Evolutionary conservation across 2,113 vertebrate species (phyloP).

Genomic region (Oryctolagus cuniculus): DNA sequence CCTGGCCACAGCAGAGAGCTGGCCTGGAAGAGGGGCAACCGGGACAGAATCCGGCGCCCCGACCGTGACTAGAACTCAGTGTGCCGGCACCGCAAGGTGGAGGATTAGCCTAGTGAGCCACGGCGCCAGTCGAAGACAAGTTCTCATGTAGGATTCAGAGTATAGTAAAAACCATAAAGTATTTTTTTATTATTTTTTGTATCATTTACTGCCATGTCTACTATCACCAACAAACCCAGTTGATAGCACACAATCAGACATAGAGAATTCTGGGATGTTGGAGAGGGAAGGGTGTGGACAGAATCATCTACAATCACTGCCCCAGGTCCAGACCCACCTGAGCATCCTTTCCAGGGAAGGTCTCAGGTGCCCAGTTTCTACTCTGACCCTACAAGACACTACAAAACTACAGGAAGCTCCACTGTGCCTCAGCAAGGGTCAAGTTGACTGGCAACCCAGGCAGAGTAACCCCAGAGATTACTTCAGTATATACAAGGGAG

Average conservation of each 20-base stretch:
- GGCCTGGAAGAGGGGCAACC: no score
- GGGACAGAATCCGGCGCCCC: no score
- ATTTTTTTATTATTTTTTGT: neutral
- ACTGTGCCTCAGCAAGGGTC: neutral
- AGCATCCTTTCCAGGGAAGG: neutral
- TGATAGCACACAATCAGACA: no score
- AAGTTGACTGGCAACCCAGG: neutral
- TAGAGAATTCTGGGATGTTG: neutral
- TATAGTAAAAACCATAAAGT: accelerated
- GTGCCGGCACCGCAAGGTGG: no score
- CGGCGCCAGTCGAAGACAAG: no score
- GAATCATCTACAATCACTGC: neutral
- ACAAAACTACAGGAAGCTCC: accelerated
- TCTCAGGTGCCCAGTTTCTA: neutral
- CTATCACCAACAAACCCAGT: no score
- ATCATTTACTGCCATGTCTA: accelerated
- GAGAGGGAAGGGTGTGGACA: accelerated
- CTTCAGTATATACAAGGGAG: neutral
- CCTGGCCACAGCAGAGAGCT: no score
- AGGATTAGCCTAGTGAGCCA: no score
- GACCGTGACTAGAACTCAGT: no score
- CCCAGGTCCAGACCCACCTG: neutral
- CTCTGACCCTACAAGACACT: neutral
- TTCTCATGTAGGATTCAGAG: neutral
- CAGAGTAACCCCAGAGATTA: neutral